Evolutionary conservation across 2,797 vertebrate species (phyloP).

Genomic region (Brotogeris chrysoptera): DNA sequence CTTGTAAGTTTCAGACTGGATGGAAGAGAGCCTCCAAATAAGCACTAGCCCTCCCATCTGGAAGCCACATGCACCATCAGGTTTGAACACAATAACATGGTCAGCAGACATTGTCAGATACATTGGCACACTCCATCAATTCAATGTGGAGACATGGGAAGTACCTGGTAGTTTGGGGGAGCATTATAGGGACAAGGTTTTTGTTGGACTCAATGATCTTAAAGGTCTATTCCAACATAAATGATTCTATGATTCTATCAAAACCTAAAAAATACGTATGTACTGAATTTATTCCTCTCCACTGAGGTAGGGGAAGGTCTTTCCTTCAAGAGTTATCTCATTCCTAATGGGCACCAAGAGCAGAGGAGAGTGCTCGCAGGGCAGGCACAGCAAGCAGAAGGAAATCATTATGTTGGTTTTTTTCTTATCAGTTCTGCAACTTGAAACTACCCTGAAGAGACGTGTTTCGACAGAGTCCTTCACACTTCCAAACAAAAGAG

Average conservation of each 20-base stretch:
- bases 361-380: background rate
- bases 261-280: background rate
- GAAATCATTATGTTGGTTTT: slow-evolving; percentile 50
- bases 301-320: background rate
- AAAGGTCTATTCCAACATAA: background rate
- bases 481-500: slow-evolving; percentile 66
- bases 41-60: background rate
- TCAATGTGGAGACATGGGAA: background rate
- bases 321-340: background rate
- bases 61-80: background rate
- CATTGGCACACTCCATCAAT: background rate
- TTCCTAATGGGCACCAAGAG: slow-evolving; percentile 21
- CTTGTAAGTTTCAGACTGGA: background rate
- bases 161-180: background rate
- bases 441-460: slow-evolving; percentile 57
- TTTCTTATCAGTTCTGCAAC: slow-evolving; percentile 58
- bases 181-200: background rate
- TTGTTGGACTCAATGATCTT: background rate
- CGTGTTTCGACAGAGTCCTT: slow-evolving; percentile 62
- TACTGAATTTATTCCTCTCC: background rate
- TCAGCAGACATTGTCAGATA: slow-evolving; percentile 1
- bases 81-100: background rate
- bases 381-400: slow-evolving; percentile 38
- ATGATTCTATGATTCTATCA: background rate
- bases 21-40: background rate